phyloP scores from a whole-genome alignment of 2,797 vertebrate genomes.

The Mionectes olivaceus region DNA sequence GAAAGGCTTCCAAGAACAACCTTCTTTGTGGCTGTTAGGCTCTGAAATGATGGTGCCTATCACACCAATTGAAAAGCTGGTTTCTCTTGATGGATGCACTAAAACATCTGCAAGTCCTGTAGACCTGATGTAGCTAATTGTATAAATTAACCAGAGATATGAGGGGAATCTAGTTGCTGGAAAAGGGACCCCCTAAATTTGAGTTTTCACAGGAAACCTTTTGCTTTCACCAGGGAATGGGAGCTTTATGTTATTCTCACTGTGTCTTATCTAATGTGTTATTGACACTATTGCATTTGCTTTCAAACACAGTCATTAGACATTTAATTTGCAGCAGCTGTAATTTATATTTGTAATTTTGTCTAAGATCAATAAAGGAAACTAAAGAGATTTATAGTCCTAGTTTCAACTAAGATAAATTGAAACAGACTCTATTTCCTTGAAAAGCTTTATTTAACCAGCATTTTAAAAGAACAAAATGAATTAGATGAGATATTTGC shows the following conservation, averaged over 20 bases:
- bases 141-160: background rate
- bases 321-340: constrained; percentile 55
- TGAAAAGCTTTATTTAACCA: constrained; percentile 44
- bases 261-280: background rate
- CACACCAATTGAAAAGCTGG: background rate
- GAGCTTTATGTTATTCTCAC: background rate
- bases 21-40: background rate
- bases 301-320: constrained; percentile 55
- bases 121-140: background rate
- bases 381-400: constrained; percentile 53
- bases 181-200: background rate
- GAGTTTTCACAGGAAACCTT: background rate
- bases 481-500: constrained; percentile 51
- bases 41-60: background rate
- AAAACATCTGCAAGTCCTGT: background rate
- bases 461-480: constrained; percentile 48
- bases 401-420: constrained; percentile 59
- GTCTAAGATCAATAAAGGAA: constrained; percentile 67
- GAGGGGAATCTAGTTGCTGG: background rate
- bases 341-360: constrained; percentile 73
- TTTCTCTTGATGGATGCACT: background rate
- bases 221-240: background rate
- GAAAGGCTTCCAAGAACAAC: background rate
- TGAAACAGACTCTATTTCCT: constrained; percentile 1
- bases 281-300: background rate